Base-by-base conservation (phyloP, 2,888 invertebrate genomes). In the Xestia c-nigrum region DNA sequence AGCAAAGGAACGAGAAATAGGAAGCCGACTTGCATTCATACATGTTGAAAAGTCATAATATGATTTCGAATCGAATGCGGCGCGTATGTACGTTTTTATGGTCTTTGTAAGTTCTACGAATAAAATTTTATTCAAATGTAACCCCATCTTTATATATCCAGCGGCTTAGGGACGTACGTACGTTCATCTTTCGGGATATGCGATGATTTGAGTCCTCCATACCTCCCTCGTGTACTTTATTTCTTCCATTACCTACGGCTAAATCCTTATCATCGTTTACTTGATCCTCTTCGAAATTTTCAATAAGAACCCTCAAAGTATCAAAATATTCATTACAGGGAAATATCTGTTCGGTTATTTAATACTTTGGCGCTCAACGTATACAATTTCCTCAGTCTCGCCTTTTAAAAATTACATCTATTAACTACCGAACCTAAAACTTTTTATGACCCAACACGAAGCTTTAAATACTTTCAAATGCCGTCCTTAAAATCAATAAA, bases 401-500 rank as follows among this genome's bases (percentile, higher is more conserved):
- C 87, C 85, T 90, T 90, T 90, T 86, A 93, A 92, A 91, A 91
- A 92, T 90, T 73, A 89, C 90, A 86, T 89, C 93, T 92, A 94
- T 94, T 93, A 94, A 93, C 93, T 93, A 91, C 90, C 88, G 90
- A 89, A 90, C 92, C 91, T 93, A 93, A 94, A 94, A 94, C 90
- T 94, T 95, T 94, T 95, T 94, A 95, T 92, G 91, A 88, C 89
- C 87, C 92, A 90, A 92, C 91, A 93, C 91, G 92, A 93, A 92
- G 92, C 93, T 93, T 94, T 94, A 94, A 96, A 96, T 94, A 94
- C 94, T 94, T 93, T 93, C 89, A 94, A 95, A 95, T 92, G 93
- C 92, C 90, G 92, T 91, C 92, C 94, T 95, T 94, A 95, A 95
- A 95, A 95, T 95, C 95, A 95, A 95, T 96, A 95, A 96, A 95